Evolutionary conservation across 2,888 invertebrate genomes (phyloP).

Genomic region (Ichneumon xanthorius): DNA sequence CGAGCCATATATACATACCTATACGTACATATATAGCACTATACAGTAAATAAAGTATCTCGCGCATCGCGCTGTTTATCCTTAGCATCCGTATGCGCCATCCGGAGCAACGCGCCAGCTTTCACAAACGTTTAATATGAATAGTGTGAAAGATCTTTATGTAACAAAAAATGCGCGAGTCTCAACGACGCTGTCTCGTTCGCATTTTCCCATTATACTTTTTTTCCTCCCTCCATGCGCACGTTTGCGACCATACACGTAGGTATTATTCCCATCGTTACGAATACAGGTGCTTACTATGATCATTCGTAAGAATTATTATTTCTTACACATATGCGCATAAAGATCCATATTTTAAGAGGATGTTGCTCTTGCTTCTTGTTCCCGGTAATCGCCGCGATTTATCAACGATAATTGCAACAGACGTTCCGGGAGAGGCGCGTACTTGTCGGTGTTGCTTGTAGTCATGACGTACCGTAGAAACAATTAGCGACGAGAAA

Average conservation of each 20-base stretch:
- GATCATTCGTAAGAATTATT: conserved; percentile 4
- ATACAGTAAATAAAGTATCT: conserved; percentile 31
- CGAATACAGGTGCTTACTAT: background rate
- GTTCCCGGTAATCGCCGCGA: conserved; percentile 26
- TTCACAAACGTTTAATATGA: conserved; percentile 69
- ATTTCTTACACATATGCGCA: background rate
- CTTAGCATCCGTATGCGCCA: conserved; percentile 54
- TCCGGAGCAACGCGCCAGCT: conserved; percentile 57
- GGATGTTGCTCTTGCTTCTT: conserved; percentile 18
- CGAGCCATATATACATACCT: background rate
- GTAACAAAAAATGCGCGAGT: conserved; percentile 64
- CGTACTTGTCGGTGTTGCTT: background rate
- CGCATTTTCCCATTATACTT: conserved; percentile 12
- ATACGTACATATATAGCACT: background rate
- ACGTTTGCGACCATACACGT: background rate
- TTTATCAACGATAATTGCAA: conserved; percentile 36
- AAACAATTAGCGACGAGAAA: conserved; percentile 47
- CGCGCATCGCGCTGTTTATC: conserved; percentile 21
- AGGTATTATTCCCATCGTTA: conserved; percentile 44
- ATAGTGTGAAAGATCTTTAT: conserved; percentile 68
- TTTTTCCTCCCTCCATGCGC: background rate
- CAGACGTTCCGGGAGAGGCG: background rate
- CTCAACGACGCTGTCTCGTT: conserved; percentile 41
- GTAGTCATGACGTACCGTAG: conserved; percentile 8
- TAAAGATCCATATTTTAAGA: conserved; percentile 24